Base-by-base conservation (phyloP, 2,888 invertebrate species). In the Chymomyza procnemis region DNA sequence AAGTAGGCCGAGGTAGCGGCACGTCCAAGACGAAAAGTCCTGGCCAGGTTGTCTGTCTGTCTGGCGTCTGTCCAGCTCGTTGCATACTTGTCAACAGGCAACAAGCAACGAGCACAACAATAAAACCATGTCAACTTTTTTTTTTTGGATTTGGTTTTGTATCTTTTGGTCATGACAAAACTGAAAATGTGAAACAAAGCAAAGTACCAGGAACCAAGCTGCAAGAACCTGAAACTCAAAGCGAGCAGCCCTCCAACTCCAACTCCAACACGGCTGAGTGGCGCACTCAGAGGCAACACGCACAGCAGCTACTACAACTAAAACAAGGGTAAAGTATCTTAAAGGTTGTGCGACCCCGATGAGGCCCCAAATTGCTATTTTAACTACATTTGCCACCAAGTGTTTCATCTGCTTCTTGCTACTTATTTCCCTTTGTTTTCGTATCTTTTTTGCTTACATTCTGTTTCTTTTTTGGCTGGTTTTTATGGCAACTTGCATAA, bases 321-420 rank as follows among this genome's bases (percentile, higher is more conserved):
- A 14, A 12, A 41, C 34, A 50, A 50, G 16, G 50, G 50, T 19
- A 50, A 50, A 18, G 18, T 19, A 50, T 18, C 50, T 18, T 6
- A 50, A 50, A 18, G 16, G 50, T 50, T 41, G 34, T 41, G 55
- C 61, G 56, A 26, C 30, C 30, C 30, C n/a, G n/a, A 18, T 12
- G 14, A 61, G 55, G 64, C 64, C 62, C 76, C 71, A 71, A 78
- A 80, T 73, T 79, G 78, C 71, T 78, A 75, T 85, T 80, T 83
- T 80, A 80, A 83, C 84, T 67, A 85, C 69, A 73, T 26, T 41
- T 41, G 34, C 50, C 16, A 50, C 50, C 50, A 50, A 50, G 50
- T 19, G 16, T 69, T 80, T 80, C 68, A 70, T 63, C 67, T 79
- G 79, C 80, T 79, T 65, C 12, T 16, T 65, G 65, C 57, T 61